These are phyloP conservation scores for Salpingus planirostris DNA, from an alignment of 2,888 invertebrate genomes.

Conservation along the genomic window DNA sequence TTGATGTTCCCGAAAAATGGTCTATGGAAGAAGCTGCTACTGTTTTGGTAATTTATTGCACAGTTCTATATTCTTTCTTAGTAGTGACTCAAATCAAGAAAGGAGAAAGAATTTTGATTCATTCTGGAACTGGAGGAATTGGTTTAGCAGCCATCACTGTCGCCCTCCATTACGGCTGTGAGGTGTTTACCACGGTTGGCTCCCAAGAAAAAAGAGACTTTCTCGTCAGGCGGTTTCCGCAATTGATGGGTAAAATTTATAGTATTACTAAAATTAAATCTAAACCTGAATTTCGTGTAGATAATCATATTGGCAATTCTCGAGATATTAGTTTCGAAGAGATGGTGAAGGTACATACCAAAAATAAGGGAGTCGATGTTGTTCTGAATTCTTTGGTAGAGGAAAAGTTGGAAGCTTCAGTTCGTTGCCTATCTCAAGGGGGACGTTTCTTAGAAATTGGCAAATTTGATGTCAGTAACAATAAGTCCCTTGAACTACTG, in stretches of 20 bases:
- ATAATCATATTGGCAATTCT: constrained; percentile 54
- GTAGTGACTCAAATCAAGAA: constrained; percentile 40
- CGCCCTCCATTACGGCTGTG: constrained; percentile 55
- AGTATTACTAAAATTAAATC: no score
- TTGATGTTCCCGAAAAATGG: constrained; percentile 60
- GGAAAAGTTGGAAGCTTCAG: constrained; percentile 70
- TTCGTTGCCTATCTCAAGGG: constrained; percentile 48
- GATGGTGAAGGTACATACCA: constrained; percentile 69
- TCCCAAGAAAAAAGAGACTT: constrained; percentile 55
- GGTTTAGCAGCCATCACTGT: constrained; percentile 72
- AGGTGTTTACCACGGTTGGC: constrained; percentile 64
- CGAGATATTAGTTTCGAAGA: constrained; percentile 79
- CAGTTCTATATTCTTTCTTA: constrained; percentile 43
- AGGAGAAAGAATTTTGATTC: constrained; percentile 44
- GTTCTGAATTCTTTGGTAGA: constrained; percentile 69
- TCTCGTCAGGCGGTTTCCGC: constrained; percentile 46
- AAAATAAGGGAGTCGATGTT: constrained; percentile 66
- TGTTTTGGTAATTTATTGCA: constrained; percentile 62
- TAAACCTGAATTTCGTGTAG: no score
- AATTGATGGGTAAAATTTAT: no score
- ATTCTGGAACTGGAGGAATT: constrained; percentile 50
- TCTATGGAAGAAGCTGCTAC: constrained; percentile 63
- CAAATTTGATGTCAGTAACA: constrained; percentile 64
- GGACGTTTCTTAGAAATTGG: constrained; percentile 77
- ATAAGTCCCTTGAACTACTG: constrained; percentile 53